Conservation (phyloP, 2,888 invertebrate species). For the Chaetogeoica ovagalla region DNA sequence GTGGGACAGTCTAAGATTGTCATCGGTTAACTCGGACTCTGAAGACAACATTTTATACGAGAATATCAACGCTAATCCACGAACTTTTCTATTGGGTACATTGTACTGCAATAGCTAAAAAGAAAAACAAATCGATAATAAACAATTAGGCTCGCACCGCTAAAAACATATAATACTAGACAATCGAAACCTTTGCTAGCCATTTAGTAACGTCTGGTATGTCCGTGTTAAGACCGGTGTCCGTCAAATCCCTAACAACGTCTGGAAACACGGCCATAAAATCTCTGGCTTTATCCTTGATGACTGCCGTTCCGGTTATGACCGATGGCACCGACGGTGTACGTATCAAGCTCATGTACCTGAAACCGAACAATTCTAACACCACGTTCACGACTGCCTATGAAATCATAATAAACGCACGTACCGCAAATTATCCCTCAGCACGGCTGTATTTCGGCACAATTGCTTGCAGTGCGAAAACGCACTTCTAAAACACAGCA, state of each 20-base stretch:
- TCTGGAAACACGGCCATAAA: constrained; percentile 89
- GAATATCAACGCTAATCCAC: constrained; percentile 74
- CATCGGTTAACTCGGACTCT: constrained; percentile 70
- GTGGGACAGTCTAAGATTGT: constrained; percentile 76
- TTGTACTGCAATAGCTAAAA: constrained; percentile 85
- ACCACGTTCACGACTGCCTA: neutral
- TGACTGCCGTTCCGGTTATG: constrained; percentile 66
- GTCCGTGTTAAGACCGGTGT: constrained; percentile 74
- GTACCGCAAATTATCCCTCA: neutral
- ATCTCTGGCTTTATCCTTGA: constrained; percentile 82
- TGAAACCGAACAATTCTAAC: neutral
- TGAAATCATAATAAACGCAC: neutral
- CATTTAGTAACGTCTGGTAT: constrained; percentile 79
- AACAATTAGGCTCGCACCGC: neutral
- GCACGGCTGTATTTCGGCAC: neutral
- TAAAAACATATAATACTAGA: too few relatives aligned
- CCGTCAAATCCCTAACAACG: constrained; percentile 80
- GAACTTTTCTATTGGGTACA: constrained; percentile 83
- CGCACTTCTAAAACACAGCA: neutral
- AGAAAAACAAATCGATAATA: neutral
- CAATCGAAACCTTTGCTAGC: constrained; percentile 72
- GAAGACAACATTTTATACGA: constrained; percentile 75
- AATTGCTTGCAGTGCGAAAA: neutral
- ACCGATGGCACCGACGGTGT: constrained; percentile 55
- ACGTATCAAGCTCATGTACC: constrained; percentile 2